Evolutionary conservation across 2,113 vertebrate genomes (phyloP).

Genomic region (Caloenas nicobarica): DNA sequence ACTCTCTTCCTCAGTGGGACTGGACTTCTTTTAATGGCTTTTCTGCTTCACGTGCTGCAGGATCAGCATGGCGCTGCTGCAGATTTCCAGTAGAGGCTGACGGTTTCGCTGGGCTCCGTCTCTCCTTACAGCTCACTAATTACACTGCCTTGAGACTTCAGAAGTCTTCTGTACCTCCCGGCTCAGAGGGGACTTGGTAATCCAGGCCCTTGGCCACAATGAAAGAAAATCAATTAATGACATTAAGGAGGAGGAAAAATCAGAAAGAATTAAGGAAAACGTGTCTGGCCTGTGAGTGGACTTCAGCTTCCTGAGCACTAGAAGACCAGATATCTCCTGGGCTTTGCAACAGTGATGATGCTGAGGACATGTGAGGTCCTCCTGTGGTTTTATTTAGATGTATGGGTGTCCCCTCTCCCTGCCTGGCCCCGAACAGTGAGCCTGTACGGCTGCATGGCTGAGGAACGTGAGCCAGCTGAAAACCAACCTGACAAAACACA

Average conservation of each 20-base stretch:
- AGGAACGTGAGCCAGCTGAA: background rate
- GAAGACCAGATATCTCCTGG: background rate
- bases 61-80: background rate
- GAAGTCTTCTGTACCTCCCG: background rate
- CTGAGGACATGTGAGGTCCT: background rate
- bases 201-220: accelerated
- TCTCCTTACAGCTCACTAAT: background rate
- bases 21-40: background rate
- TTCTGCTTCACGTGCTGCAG: background rate
- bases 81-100: background rate
- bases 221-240: background rate
- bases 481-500: background rate
- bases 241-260: background rate
- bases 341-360: background rate
- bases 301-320: background rate
- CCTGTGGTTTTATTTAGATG: background rate
- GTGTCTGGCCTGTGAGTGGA: background rate
- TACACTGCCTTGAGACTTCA: background rate
- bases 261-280: background rate
- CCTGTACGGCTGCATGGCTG: accelerated
- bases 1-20: background rate
- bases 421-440: background rate
- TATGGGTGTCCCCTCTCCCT: accelerated
- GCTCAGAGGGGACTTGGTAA: background rate
- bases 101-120: background rate